Conservation (phyloP, 2,888 invertebrate genomes). For the Machimus atricapillus region DNA sequence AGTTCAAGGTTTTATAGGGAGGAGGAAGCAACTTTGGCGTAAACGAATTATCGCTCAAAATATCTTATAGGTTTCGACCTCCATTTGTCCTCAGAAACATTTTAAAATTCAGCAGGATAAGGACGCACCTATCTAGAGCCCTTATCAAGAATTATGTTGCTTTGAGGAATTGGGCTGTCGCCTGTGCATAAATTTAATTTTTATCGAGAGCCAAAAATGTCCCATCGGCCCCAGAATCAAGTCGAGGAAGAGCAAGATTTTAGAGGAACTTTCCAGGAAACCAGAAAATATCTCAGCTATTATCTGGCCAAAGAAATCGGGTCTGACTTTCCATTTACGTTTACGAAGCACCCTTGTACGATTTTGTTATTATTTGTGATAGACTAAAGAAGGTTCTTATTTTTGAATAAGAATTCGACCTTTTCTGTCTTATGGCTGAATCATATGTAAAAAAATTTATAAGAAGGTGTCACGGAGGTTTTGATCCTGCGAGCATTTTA, state of each 20-base stretch:
- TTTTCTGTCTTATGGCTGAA: too few relatives aligned
- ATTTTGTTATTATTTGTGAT: slow-evolving; percentile 16
- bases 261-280: background rate
- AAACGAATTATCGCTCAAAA: background rate
- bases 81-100: background rate
- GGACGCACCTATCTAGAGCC: background rate
- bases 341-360: background rate
- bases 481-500: too few relatives aligned
- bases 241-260: background rate
- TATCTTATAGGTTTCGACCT: background rate
- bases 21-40: background rate
- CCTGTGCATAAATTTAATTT: background rate
- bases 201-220: background rate
- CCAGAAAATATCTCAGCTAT: background rate
- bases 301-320: background rate
- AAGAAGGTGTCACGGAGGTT: too few relatives aligned
- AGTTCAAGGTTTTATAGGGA: background rate
- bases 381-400: too few relatives aligned
- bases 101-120: background rate
- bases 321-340: background rate
- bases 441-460: too few relatives aligned
- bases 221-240: background rate
- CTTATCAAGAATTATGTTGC: background rate
- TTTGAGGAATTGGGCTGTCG: background rate
- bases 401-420: too few relatives aligned